Base-by-base conservation (phyloP, 2,888 invertebrate species). In the Folsomia candida region DNA sequence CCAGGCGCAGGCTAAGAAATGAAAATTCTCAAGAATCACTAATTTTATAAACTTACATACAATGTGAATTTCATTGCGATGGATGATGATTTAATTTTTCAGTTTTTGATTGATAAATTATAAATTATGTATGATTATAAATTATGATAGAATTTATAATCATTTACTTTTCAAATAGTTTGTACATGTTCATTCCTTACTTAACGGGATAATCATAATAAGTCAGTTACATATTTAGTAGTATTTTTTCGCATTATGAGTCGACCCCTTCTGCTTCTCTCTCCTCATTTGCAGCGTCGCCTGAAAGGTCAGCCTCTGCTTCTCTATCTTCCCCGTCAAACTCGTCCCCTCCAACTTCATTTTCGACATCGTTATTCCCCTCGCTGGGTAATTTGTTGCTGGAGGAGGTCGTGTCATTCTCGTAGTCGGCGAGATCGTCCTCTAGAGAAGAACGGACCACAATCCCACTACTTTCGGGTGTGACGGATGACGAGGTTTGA, bases 241-340 rank as follows among this genome's bases (percentile, higher is more conserved):
- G 37, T 37, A 37, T 9, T 37, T 37, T 37, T 37, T n/a, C n/a
- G n/a, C n/a, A n/a, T 62, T 62, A 64, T 14, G 64, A 64, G 64
- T 64, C 64, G 24, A 64, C 51, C 20, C 64, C 51, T n/a, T 64
- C 64, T 47, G 64, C 64, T 47, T 64, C 64, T 51, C 64, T 64
- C 64, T 51, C 64, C 25, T 64, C 64, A 47, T 64, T 64, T 24
- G 11, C 25, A 51, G 58, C 24, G 57, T 29, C 58, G 29, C 28
- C 58, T n/a, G n/a, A n/a, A 57, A 29, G 51, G 4, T 66, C 70
- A 27, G 60, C 70, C 18, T 70, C 70, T 60, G 66, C 65, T 51
- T 65, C 70, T 14, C 66, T 37, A 51, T 70, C 70, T 51, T 65
- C 61, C n/a, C 37, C 60, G 9, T 51, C 68, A 14, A 61, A 54